Conservation (phyloP, 2,888 invertebrate genomes). For the Caenorhabditis becei region DNA sequence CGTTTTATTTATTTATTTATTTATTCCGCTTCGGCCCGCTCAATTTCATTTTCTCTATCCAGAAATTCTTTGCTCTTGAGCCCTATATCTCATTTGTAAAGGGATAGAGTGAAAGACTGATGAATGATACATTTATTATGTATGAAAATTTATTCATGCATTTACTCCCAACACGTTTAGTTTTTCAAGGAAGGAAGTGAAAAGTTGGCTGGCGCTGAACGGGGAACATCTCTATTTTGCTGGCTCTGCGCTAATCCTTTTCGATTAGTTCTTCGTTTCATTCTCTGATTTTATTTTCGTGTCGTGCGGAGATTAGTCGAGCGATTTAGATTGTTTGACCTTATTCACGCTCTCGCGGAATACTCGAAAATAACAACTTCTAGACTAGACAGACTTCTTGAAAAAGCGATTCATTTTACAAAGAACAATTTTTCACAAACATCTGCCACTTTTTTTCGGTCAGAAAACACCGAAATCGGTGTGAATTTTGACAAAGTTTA, state of each 20-base stretch:
- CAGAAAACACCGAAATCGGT: neutral
- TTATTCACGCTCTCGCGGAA: neutral
- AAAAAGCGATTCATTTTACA: too few relatives aligned
- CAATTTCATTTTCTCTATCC: slow-evolving; percentile 13
- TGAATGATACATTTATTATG: slow-evolving; percentile 53
- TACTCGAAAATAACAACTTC: too few relatives aligned
- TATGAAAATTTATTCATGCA: slow-evolving; percentile 60
- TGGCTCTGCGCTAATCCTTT: slow-evolving; percentile 7
- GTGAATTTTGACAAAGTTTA: too few relatives aligned
- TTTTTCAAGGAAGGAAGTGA: neutral
- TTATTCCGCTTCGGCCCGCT: neutral
- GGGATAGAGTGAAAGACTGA: neutral
- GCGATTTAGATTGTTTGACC: slow-evolving; percentile 8
- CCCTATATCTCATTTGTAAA: slow-evolving; percentile 14
- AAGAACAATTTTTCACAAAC: too few relatives aligned
- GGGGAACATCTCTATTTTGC: neutral
- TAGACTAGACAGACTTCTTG: too few relatives aligned
- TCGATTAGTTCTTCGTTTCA: neutral
- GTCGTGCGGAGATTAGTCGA: neutral
- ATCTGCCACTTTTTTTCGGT: neutral
- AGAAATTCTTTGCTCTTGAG: slow-evolving; percentile 20
- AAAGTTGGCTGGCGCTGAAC: slow-evolving; percentile 25
- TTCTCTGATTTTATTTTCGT: slow-evolving; percentile 2
- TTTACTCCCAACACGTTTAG: slow-evolving; percentile 34
- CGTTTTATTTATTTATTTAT: slow-evolving; percentile 9